These are phyloP conservation scores for Leptestheria dahalacensis DNA, from an alignment of 1,140 invertebrate species.

Conservation along the genomic window DNA sequence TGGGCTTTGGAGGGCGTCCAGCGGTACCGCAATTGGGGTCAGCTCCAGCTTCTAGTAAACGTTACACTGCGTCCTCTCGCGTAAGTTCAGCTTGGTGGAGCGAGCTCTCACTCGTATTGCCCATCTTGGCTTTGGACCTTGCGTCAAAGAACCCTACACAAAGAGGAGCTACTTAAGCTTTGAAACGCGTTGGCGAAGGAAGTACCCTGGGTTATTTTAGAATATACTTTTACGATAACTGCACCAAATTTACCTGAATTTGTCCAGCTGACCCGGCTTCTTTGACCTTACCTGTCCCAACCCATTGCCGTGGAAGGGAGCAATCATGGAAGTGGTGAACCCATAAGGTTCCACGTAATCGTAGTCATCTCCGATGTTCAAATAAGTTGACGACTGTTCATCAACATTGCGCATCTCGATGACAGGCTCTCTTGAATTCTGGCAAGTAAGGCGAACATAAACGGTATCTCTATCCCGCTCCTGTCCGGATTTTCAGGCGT, in stretches of 20 bases:
- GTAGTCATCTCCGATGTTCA: conserved; percentile 72
- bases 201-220: too few species aligned
- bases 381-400: conserved; percentile 52
- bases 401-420: conserved; percentile 84
- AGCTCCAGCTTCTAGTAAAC: conserved; percentile 79
- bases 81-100: conserved; percentile 84
- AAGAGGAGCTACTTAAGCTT: too few species aligned
- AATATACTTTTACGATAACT: too few species aligned
- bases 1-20: conserved; percentile 51
- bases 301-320: conserved; percentile 49
- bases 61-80: conserved; percentile 81
- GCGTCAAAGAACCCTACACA: conserved; percentile 70
- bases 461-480: conserved; percentile 51
- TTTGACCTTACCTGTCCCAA: conserved; percentile 62
- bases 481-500: conserved; percentile 22
- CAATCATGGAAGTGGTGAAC: conserved; percentile 88
- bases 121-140: conserved; percentile 88
- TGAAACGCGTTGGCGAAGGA: too few species aligned
- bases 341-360: conserved; percentile 59
- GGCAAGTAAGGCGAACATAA: conserved; percentile 45
- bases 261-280: conserved; percentile 75
- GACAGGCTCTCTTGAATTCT: conserved; percentile 74
- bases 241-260: too few species aligned
- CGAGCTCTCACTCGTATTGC: conserved; percentile 86
- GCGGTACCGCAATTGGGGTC: conserved; percentile 63